phyloP scores from a whole-genome alignment of 2,113 vertebrate genomes.

The Grantiella picta region DNA sequence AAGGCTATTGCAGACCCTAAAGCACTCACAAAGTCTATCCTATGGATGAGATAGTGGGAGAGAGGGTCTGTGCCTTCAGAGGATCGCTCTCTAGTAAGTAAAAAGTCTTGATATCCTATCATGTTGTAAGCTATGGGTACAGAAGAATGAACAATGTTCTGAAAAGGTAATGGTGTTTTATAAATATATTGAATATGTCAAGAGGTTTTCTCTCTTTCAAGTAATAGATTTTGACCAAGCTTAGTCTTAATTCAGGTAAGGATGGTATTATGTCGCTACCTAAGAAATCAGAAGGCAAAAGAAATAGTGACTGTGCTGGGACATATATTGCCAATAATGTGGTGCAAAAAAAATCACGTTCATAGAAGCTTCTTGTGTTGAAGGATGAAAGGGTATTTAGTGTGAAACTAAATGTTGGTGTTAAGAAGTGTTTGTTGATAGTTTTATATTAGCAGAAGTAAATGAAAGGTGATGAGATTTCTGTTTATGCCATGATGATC shows the following conservation, averaged over 20 bases:
- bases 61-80: slow-evolving; percentile 47
- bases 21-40: slow-evolving; percentile 63
- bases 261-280: slow-evolving; percentile 30
- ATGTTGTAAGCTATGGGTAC: background rate
- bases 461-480: background rate
- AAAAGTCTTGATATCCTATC: slow-evolving; percentile 5
- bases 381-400: background rate
- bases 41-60: slow-evolving; percentile 50
- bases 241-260: slow-evolving; percentile 63
- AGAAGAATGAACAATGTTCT: slow-evolving; percentile 4
- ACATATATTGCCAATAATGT: background rate
- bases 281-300: slow-evolving; percentile 35
- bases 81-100: slow-evolving; percentile 45
- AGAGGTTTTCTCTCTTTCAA: slow-evolving; percentile 47
- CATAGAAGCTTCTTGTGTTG: background rate
- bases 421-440: background rate
- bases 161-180: slow-evolving; percentile 5
- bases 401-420: background rate
- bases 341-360: background rate
- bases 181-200: slow-evolving; percentile 19
- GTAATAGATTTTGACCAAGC: slow-evolving; percentile 33
- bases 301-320: background rate
- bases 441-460: background rate
- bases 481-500: background rate
- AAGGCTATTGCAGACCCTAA: slow-evolving; percentile 23